phyloP scores from a whole-genome alignment of 2,113 vertebrate species.

The Hypomesus transpacificus region DNA sequence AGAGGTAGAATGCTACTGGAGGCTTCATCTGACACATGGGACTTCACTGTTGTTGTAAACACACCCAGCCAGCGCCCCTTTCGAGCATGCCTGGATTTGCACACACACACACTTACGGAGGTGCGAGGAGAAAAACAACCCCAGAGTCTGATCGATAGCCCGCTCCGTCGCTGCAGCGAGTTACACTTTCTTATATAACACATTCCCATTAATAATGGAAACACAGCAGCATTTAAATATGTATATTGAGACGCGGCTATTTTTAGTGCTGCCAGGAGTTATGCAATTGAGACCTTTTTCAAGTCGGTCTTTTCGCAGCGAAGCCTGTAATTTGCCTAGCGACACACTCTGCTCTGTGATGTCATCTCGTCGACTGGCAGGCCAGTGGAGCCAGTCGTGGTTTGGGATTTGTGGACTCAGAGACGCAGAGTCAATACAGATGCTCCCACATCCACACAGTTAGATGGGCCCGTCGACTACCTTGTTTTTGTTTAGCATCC shows the following conservation, averaged over 20 bases:
- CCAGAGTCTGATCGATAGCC: slow-evolving; percentile 26
- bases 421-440: slow-evolving; percentile 60
- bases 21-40: slow-evolving; percentile 54
- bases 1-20: slow-evolving; percentile 42
- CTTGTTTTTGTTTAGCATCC: no score
- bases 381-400: slow-evolving; percentile 40
- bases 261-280: slow-evolving; percentile 57
- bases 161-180: slow-evolving; percentile 23
- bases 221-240: slow-evolving; percentile 56
- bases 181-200: slow-evolving; percentile 45
- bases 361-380: slow-evolving; percentile 38
- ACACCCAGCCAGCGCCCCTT: slow-evolving; percentile 26
- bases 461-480: slow-evolving; percentile 25
- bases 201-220: slow-evolving; percentile 62
- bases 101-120: slow-evolving; percentile 2
- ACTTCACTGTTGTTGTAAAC: slow-evolving; percentile 47
- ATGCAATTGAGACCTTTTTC: slow-evolving; percentile 53
- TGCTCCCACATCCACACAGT: slow-evolving; percentile 47
- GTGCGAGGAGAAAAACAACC: background rate
- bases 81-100: slow-evolving; percentile 35
- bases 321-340: slow-evolving; percentile 33
- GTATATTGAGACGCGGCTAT: slow-evolving; percentile 55
- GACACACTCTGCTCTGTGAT: slow-evolving; percentile 29
- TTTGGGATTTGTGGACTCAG: slow-evolving; percentile 38
- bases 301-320: slow-evolving; percentile 19